Conservation (phyloP, 2,797 vertebrate species). For the Rhabdomys pumilio region DNA sequence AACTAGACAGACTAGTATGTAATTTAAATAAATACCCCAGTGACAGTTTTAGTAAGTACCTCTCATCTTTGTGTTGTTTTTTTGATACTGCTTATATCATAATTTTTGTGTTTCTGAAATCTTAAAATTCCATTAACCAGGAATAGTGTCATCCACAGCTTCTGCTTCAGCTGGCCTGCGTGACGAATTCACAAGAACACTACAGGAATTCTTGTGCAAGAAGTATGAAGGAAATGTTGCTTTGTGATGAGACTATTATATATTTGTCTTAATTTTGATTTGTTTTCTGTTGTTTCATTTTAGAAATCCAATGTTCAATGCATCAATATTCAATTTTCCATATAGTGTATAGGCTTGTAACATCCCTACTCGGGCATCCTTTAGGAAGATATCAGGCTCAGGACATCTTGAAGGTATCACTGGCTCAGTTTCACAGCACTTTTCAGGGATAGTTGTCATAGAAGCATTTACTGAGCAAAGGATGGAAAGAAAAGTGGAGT, state of each 20-base stretch:
- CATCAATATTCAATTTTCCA: background rate
- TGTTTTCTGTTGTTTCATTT: background rate
- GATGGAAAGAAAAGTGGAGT: background rate
- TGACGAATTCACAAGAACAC: background rate
- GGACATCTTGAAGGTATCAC: background rate
- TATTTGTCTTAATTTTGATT: background rate
- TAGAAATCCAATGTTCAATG: background rate
- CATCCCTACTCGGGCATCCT: background rate
- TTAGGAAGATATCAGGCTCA: background rate
- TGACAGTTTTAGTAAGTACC: background rate
- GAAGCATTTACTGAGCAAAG: background rate
- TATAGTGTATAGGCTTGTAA: background rate
- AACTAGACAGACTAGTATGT: background rate
- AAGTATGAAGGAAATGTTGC: background rate
- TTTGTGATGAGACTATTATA: background rate
- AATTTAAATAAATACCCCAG: background rate
- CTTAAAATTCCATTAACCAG: background rate
- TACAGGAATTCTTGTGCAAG: background rate
- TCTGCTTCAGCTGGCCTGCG: background rate
- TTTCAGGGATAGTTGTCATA: background rate
- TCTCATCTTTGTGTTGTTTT: background rate
- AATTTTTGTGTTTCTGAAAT: background rate
- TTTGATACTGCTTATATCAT: background rate
- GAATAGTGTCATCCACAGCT: background rate
- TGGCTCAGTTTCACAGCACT: constrained; percentile 27